phyloP scores from a whole-genome alignment of 1,140 invertebrate genomes.

The Brachionus rubens region DNA sequence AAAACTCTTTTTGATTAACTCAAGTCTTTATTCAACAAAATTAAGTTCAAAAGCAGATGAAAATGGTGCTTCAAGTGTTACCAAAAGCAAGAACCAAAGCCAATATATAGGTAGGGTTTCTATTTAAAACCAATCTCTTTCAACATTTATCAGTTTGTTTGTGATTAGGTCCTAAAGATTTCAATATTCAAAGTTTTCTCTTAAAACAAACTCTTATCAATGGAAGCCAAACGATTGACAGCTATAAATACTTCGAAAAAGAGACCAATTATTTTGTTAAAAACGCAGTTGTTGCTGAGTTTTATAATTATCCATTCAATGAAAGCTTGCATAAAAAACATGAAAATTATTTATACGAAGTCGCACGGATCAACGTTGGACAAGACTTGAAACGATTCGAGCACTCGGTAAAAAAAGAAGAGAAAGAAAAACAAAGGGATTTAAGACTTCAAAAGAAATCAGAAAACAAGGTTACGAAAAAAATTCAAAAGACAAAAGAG shows the following conservation, averaged over 20 bases:
- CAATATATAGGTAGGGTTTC: background rate
- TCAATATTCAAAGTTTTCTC: slow-evolving; percentile 1
- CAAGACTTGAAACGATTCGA: background rate
- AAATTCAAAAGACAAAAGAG: background rate
- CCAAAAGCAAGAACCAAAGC: background rate
- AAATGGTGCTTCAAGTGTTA: background rate
- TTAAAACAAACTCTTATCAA: background rate
- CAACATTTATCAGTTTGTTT: background rate
- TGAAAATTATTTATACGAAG: slow-evolving; percentile 27
- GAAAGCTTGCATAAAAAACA: slow-evolving; percentile 23
- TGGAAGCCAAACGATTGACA: background rate
- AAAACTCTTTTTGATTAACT: background rate
- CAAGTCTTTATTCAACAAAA: background rate
- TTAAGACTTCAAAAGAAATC: background rate
- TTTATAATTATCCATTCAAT: background rate
- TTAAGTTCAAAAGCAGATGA: too few species aligned
- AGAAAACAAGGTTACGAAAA: background rate
- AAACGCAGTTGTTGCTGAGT: background rate
- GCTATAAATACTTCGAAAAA: background rate
- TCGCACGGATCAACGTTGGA: background rate
- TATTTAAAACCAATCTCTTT: background rate
- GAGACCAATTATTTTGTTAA: background rate
- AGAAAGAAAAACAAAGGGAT: background rate
- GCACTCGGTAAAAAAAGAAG: background rate
- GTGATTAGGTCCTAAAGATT: slow-evolving; percentile 1